Evolutionary conservation across 2,797 vertebrate genomes (phyloP).

Genomic region (Saxicola maurus): DNA sequence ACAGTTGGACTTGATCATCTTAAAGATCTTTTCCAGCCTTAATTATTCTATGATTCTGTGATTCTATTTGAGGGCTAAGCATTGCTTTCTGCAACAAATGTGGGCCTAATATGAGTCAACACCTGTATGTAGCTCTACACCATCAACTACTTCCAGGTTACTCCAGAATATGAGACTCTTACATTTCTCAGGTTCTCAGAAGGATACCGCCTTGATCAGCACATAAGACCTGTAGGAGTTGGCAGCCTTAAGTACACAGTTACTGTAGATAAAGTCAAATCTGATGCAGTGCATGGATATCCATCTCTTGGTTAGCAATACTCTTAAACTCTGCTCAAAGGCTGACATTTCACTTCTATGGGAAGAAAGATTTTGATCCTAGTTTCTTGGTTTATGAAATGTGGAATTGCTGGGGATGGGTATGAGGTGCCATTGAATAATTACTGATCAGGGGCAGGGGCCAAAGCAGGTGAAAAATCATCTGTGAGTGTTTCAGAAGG

Average conservation of each 20-base stretch:
- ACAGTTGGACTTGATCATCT: background rate
- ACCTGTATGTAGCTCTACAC: background rate
- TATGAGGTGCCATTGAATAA: background rate
- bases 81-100: background rate
- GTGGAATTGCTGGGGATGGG: background rate
- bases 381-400: background rate
- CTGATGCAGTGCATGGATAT: background rate
- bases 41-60: background rate
- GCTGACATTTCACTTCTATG: background rate
- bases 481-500: background rate
- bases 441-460: background rate
- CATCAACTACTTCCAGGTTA: background rate
- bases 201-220: background rate
- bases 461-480: background rate
- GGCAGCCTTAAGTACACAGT: background rate
- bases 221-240: background rate
- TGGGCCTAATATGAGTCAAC: background rate
- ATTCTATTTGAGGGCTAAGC: background rate
- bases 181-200: background rate
- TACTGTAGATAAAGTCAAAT: background rate
- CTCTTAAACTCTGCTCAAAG: background rate
- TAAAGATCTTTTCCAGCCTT: background rate
- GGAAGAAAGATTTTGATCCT: background rate
- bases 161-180: background rate
- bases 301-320: background rate